phyloP scores from a whole-genome alignment of 2,113 vertebrate species.

The Sisor rabdophorus region DNA sequence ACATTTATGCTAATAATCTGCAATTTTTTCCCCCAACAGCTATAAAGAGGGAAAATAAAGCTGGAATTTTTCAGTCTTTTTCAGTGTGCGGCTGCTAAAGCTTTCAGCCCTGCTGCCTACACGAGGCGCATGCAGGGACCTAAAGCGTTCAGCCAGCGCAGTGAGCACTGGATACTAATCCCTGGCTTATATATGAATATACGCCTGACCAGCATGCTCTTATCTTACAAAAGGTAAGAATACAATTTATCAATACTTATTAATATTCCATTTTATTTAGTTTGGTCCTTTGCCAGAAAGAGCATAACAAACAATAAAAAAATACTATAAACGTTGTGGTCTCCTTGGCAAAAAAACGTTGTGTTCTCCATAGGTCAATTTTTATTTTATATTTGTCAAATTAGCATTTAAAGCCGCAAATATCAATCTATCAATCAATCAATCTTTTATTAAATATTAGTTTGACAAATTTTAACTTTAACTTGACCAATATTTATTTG shows the following conservation, averaged over 20 bases:
- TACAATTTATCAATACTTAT: conserved; percentile 47
- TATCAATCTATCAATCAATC: too few species aligned
- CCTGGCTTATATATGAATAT: conserved; percentile 65
- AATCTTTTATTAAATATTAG: too few species aligned
- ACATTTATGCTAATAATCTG: conserved; percentile 99
- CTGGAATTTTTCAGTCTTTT: conserved; percentile 95
- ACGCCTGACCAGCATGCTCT: conserved; percentile 62
- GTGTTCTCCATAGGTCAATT: too few species aligned
- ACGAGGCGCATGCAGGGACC: conserved; percentile 72
- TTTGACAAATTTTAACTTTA: too few species aligned
- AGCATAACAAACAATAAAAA: not conserved
- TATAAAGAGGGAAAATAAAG: conserved; percentile 99
- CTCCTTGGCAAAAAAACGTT: too few species aligned
- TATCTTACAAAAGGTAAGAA: conserved; percentile 80
- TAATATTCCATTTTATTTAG: not conserved
- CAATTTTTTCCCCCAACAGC: conserved; percentile 96
- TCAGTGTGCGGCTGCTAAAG: conserved; percentile 86
- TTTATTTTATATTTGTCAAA: too few species aligned
- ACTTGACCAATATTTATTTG: too few species aligned
- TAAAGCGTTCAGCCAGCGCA: conserved; percentile 58
- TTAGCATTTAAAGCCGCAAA: too few species aligned
- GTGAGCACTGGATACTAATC: conserved; percentile 57
- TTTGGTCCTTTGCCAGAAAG: not conserved
- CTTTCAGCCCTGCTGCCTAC: conserved; percentile 71
- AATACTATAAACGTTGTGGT: not conserved